These are phyloP conservation scores for Epinephelus lanceolatus DNA, from an alignment of 2,113 vertebrate species.

Conservation along the genomic window DNA sequence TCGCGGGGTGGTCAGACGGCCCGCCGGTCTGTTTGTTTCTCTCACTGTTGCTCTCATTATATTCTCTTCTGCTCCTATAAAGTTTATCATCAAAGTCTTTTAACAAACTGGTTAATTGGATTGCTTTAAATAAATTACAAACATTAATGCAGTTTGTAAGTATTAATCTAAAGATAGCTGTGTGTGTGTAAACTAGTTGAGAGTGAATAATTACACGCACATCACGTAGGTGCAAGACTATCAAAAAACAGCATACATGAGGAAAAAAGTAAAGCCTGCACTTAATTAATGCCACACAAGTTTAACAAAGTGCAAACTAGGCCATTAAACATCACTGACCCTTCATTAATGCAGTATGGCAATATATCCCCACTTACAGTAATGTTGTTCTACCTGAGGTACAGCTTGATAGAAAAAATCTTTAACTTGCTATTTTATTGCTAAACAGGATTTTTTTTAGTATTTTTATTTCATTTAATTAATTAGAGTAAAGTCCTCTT, in stretches of 20 bases:
- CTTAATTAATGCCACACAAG: too few relatives aligned
- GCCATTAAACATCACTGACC: background rate
- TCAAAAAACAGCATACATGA: too few relatives aligned
- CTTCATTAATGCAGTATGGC: background rate
- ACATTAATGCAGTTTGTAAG: background rate
- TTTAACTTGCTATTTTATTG: background rate
- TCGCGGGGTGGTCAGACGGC: conserved; percentile 39
- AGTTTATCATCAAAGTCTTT: background rate
- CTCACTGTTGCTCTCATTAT: background rate
- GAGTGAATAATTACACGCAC: too few relatives aligned
- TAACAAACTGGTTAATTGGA: background rate
- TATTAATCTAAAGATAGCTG: background rate
- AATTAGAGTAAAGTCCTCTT: too few relatives aligned
- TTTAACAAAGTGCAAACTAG: too few relatives aligned
- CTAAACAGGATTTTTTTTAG: background rate
- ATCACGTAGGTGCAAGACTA: too few relatives aligned
- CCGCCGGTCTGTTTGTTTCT: conserved; percentile 11
- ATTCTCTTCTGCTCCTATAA: background rate
- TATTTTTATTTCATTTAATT: too few relatives aligned
- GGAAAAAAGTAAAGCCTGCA: too few relatives aligned
- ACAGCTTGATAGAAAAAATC: background rate
- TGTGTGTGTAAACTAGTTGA: background rate
- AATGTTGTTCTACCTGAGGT: background rate
- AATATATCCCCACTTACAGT: background rate
- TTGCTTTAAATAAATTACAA: background rate